Evolutionary conservation across 64 coral and sea anemone species (phyloP), one percentile per base, ranked within the genome.

Genomic region (Montipora efflorescens): DNA sequence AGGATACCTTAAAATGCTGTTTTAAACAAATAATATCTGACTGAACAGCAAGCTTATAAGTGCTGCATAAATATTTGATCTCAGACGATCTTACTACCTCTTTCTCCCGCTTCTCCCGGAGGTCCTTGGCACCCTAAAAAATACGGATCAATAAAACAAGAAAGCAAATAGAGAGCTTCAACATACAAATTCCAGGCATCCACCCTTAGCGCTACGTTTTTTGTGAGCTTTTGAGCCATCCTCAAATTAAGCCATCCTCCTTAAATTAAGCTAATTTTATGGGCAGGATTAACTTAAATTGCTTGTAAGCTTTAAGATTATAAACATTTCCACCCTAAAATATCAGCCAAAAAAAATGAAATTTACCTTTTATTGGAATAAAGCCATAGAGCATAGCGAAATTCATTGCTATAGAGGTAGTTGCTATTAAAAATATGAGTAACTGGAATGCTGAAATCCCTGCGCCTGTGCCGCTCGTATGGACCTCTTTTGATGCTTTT

Each of bases 361-460:
- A 79, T 93, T 92, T 76, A 97, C 96, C 96, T 97, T 92, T 50
- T 23, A 97, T 88, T 16, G 96, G 96, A 22, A 97, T 97, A 36
- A 84, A 73, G 25, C 96, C 96, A 44, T 90, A 94, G 6, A 97
- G 75, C 15, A 97, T 97, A 3, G 89, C 96, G 85, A 97, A 79
- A 75, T 97, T 97, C 47, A 97, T 97, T 7, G 96, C 93, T 93
- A 97, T 95, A 2, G 96, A 97, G 14, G 76, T 77, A 44, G 93
- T 97, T 7, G 96, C 96, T 43, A 97, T 97, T 75, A 97, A 75
- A 81, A 97, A 97, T 84, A 97, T 92, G 81, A 97, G 91, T 70
- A 97, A 61, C 81, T 97, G 96, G 74, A 97, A 97, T 52, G 91
- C 81, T 20, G 89, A 90, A 47, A 97, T 90, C 4, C 88, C 93